Percentiles rank a stretch among this genome's conserved stretches.
Conservation (phyloP, 2,797 vertebrate genomes). For the Vultur gryphus region DNA sequence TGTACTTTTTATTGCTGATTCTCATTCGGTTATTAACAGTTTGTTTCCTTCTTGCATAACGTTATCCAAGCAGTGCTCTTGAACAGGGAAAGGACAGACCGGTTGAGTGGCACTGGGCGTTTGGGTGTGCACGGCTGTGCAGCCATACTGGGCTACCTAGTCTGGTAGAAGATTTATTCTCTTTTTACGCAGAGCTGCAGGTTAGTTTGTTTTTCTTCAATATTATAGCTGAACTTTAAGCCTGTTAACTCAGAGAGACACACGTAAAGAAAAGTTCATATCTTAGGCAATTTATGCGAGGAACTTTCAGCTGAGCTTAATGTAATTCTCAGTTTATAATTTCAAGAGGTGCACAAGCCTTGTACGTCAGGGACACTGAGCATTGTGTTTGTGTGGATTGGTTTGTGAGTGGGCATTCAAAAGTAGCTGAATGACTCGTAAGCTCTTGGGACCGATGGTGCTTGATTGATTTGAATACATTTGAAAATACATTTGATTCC, state of each 20-base stretch:
- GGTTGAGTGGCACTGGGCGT: background rate
- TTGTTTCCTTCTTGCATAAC: background rate
- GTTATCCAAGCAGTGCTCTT: background rate
- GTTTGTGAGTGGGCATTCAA: background rate
- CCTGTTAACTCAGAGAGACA: background rate
- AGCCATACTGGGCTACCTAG: background rate
- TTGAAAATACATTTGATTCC: background rate
- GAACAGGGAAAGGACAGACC: background rate
- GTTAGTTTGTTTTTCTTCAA: background rate
- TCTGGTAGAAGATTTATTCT: background rate
- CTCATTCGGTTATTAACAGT: background rate
- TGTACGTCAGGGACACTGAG: background rate
- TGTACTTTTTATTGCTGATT: background rate
- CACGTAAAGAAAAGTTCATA: background rate
- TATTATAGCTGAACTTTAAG: background rate
- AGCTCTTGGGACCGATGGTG: background rate
- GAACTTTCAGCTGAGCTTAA: background rate
- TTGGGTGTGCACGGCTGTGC: background rate
- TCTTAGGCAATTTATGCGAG: background rate
- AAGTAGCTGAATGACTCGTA: background rate
- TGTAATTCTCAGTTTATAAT: slow-evolving; percentile 10
- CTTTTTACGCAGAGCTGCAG: background rate
- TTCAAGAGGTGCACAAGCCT: background rate
- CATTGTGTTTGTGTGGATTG: background rate
- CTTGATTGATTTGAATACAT: background rate